Base-by-base conservation (phyloP, 2,113 vertebrate species). In the Python bivittatus region DNA sequence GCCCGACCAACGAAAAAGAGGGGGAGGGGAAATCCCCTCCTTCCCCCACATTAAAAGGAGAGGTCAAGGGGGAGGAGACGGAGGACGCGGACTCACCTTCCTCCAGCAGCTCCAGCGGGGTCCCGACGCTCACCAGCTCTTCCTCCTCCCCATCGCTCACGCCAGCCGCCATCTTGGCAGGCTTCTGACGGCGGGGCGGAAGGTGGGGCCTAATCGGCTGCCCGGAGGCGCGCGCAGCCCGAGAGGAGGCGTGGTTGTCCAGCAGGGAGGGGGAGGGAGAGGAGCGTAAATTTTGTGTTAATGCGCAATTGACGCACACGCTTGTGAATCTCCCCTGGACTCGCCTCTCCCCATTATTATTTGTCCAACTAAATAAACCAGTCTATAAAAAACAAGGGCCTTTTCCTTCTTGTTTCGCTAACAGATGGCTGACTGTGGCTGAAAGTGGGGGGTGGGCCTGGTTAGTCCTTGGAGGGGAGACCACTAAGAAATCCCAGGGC, bases 81-180 rank as follows among this genome's bases (percentile, higher is more conserved):
- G 25, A 1, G 23, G 38, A 6, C 5, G 4, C 0, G 1, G 1
- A 0, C n/a, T 95, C 93, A 99, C 98, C 98, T 98, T 99, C 99
- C 56, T 98, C 98, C 72, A 99, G 95, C 0, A 97, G 98, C 93
- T 98, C 98, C 96, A 99, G 95, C 53, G 98, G 95, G 0, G 95
- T 98, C 15, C 99, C 99, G 27, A 97, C 98, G 96, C 72, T 96
- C 88, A 98, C 98, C 94, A 99, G 95, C 84, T 98, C 98, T 89
- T 98, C 98, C 0, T 98, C 98, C 1, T 96, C 96, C 1, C 98
- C 99, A 1, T 97, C 92, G 15, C 95, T 97, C 5, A 52, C 92
- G 0, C n/a, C 95, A 84, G 97, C 96, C 94, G 97, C 98, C 99
- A 99, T 99, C 20, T 97, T 93, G 20, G 6, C 1, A 0, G n/a